Percentiles rank a stretch among this genome's conserved stretches.
These are phyloP conservation scores for Gadopsis bispinosus DNA, from an alignment of 2,797 vertebrate genomes.

Conservation along the genomic window DNA sequence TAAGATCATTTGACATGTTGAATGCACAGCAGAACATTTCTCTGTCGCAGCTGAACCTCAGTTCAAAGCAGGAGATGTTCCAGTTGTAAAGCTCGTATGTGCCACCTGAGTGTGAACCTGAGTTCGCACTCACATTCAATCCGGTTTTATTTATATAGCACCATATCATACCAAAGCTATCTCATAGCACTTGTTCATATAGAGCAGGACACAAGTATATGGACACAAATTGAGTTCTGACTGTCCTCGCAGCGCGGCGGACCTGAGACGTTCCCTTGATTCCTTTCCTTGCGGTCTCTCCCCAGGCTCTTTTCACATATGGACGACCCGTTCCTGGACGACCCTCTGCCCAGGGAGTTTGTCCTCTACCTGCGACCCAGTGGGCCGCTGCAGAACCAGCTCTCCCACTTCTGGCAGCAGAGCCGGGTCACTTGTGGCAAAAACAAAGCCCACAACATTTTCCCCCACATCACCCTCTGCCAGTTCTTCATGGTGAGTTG, in stretches of 20 bases:
- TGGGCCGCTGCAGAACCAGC: slow-evolving; percentile 93
- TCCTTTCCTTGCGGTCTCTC: neutral
- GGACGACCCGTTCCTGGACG: slow-evolving; percentile 95
- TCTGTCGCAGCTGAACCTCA: slow-evolving; percentile 2
- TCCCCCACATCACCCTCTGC: slow-evolving; percentile 97
- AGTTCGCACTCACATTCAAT: too few species aligned
- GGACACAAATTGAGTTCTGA: too few species aligned
- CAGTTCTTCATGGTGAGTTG: slow-evolving; percentile 96
- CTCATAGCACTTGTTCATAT: too few species aligned
- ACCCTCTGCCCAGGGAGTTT: slow-evolving; percentile 93
- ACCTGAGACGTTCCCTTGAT: neutral
- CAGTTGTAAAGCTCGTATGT: neutral
- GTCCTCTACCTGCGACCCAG: slow-evolving; percentile 96
- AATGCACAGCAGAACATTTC: neutral
- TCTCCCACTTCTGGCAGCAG: slow-evolving; percentile 97
- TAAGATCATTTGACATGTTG: neutral
- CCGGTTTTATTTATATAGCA: too few species aligned
- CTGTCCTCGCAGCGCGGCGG: neutral
- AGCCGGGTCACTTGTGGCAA: slow-evolving; percentile 94
- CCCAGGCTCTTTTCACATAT: slow-evolving; percentile 95
- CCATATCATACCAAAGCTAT: too few species aligned
- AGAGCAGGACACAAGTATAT: too few species aligned
- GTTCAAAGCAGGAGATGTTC: slow-evolving; percentile 1
- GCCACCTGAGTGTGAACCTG: neutral
- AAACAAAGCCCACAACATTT: slow-evolving; percentile 98